A percentile compares a stretch with the other conserved stretches of the same genome.
Conservation (phyloP, 2,888 invertebrate genomes). For the Andrena bucephala region DNA sequence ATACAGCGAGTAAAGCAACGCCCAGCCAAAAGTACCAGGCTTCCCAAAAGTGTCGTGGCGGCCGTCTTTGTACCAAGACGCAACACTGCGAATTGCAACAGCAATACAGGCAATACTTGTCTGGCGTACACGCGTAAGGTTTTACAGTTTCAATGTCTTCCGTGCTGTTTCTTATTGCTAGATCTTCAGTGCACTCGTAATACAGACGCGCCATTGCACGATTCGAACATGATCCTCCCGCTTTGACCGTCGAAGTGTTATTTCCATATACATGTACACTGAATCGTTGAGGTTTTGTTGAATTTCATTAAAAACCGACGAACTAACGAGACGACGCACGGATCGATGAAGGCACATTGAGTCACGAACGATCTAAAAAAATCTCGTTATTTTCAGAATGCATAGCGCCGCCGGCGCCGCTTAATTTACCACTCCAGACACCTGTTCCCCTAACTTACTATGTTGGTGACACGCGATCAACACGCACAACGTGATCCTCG, state of each 20-base stretch:
- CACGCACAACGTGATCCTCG: slow-evolving; percentile 1
- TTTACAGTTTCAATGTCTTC: slow-evolving; percentile 56
- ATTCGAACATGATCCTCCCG: slow-evolving; percentile 19
- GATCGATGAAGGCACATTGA: slow-evolving; percentile 49
- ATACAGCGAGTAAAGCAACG: slow-evolving; percentile 77
- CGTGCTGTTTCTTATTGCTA: slow-evolving; percentile 61
- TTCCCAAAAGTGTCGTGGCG: slow-evolving; percentile 81
- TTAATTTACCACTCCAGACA: slow-evolving; percentile 50
- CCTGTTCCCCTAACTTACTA: slow-evolving; percentile 55
- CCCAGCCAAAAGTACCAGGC: slow-evolving; percentile 83
- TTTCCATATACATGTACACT: neutral
- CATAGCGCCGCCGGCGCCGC: slow-evolving; percentile 39
- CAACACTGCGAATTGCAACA: slow-evolving; percentile 81
- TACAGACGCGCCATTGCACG: slow-evolving; percentile 75
- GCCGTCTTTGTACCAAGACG: slow-evolving; percentile 77
- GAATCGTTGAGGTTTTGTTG: neutral
- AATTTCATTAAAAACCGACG: slow-evolving; percentile 3
- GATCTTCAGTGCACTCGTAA: slow-evolving; percentile 76
- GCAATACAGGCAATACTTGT: slow-evolving; percentile 79
- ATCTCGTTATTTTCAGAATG: slow-evolving; percentile 56
- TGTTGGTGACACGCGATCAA: slow-evolving; percentile 28
- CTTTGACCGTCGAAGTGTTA: neutral
- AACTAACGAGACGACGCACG: neutral
- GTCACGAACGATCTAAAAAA: slow-evolving; percentile 58
- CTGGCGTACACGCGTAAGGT: slow-evolving; percentile 75